Percentiles rank a stretch among this genome's conserved stretches.
Evolutionary conservation across 2,797 vertebrate species (phyloP).

Genomic region (Arremon aurantiirostris): DNA sequence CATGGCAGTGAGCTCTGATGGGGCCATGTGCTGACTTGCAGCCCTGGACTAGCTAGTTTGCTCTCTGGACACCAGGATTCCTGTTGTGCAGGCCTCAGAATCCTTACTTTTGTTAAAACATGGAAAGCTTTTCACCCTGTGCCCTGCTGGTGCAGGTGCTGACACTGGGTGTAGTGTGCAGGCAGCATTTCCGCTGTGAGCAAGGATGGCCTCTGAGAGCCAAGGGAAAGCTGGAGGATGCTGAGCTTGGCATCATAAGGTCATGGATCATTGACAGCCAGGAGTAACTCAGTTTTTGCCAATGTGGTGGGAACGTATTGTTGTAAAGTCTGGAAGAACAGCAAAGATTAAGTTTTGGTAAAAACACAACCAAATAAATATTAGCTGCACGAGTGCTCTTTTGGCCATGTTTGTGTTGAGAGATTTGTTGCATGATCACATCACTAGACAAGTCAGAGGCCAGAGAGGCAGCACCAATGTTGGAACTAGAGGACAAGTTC

Average conservation of each 20-base stretch:
- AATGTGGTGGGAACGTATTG: not conserved
- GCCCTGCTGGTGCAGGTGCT: not conserved
- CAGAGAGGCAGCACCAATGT: not conserved
- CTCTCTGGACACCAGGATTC: not conserved
- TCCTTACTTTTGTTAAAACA: not conserved
- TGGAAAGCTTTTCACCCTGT: not conserved
- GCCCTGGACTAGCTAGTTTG: not conserved
- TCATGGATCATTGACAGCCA: not conserved
- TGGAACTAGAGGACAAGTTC: not conserved
- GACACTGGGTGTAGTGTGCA: not conserved
- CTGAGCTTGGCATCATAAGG: not conserved
- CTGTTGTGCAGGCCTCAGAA: not conserved
- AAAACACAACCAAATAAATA: no score
- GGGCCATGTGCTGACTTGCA: rapidly evolving
- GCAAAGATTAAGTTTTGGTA: not conserved
- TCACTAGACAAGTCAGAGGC: not conserved
- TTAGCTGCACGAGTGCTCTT: rapidly evolving
- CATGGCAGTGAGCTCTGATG: not conserved
- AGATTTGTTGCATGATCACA: not conserved
- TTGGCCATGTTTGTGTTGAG: not conserved
- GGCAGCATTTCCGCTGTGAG: not conserved
- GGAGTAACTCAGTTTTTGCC: not conserved
- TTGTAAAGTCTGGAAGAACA: not conserved
- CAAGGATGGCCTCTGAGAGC: not conserved
- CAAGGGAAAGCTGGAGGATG: not conserved